Conservation (phyloP, 1,140 invertebrate species). For the Drosophila guanche region DNA sequence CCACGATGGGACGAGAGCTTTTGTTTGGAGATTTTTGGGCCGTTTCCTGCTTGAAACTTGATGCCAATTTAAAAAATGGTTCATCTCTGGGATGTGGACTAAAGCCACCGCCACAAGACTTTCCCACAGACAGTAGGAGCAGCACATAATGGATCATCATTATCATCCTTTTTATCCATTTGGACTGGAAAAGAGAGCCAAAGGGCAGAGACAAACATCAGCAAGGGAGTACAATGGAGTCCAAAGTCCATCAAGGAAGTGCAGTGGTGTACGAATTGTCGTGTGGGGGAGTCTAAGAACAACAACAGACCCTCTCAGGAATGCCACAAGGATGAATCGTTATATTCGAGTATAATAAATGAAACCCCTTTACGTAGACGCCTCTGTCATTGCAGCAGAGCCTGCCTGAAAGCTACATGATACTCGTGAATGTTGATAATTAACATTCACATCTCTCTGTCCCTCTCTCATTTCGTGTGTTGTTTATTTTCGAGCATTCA, state of each 20-base stretch:
- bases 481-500: conserved; percentile 14
- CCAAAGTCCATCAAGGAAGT: no score
- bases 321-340: no score
- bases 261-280: neutral
- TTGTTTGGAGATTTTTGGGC: conserved; percentile 22
- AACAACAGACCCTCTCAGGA: no score
- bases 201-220: neutral
- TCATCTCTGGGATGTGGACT: conserved; percentile 31
- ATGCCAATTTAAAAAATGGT: conserved; percentile 55
- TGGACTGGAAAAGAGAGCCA: no score
- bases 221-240: neutral
- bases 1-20: conserved; percentile 19
- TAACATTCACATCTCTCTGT: conserved; percentile 24
- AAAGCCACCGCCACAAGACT: conserved; percentile 24
- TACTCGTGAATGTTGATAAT: conserved; percentile 20
- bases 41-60: conserved; percentile 69
- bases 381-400: neutral
- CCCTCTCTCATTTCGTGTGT: conserved; percentile 24
- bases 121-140: conserved; percentile 36
- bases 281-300: neutral
- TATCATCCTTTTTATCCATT: no score
- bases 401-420: no score
- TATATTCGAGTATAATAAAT: no score
- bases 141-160: no score
- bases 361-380: neutral